Base-by-base conservation (phyloP, 1,140 invertebrate species). In the Gryllus bimaculatus region DNA sequence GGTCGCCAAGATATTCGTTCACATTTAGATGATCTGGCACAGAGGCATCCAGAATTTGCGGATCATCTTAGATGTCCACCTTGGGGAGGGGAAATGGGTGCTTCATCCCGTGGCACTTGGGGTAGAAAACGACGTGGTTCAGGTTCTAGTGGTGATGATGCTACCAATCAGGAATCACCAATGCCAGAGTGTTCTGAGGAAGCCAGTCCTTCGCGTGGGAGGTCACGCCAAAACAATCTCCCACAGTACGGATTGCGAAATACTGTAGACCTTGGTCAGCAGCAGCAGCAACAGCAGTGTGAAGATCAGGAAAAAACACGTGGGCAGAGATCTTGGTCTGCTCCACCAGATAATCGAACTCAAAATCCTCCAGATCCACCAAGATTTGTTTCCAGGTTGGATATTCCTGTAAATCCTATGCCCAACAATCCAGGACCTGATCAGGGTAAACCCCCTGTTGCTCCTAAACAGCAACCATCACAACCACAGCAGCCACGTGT, bases 181-280 rank as follows among this genome's bases (percentile, higher is more conserved):
- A 39, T 20, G 15, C 79, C 74, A 8, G 75, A 79, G 21, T 15
- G 39, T 18, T n/a, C 7, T 20, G 78, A 79, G 12, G 78, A 75
- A 73, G 39, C 77, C 12, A 49, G 78, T 73, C 78, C 78, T 18
- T 21, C 54, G 13, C n/a, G 66, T 47, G 78, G 78, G 0, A 48
- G 78, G 20, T 8, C 78, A 26, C 78, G 66, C 21, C 26, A 73
- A 10, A 79, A 79, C 12, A 82, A 86, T 66, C 85, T 93, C 18
- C 90, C 90, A 78, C 92, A 94, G 81, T 90, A 92, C 89, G 90
- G 90, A 66, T 82, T 92, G 66, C 89, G 93, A 78, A 94, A 93
- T 81, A 94, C 93, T 13, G 90, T 93, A 75, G 93, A 94, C 83
- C 90, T 94, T 83, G 92, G 91, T 66, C 90, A 92, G 78, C 84